Evolutionary conservation across 1,140 invertebrate genomes (phyloP).

Genomic region (Cephus cinctus): DNA sequence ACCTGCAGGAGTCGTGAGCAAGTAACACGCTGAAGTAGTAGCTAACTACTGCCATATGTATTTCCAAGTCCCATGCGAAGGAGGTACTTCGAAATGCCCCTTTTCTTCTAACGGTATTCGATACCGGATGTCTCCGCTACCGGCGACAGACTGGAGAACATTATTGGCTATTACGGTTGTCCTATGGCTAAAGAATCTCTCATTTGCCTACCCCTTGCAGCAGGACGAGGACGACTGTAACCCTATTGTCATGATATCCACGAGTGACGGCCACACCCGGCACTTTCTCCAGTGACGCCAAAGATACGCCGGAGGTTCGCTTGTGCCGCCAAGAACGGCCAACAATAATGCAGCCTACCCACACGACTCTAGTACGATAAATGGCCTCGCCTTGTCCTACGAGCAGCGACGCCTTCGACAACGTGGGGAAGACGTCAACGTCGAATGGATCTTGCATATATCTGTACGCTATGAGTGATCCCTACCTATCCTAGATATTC

Average conservation of each 20-base stretch:
- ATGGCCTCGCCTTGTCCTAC: not conserved
- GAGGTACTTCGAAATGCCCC: too few species aligned
- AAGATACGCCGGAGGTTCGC: not conserved
- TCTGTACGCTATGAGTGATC: not conserved
- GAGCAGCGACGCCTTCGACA: not conserved
- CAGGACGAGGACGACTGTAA: not conserved
- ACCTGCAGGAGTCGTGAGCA: too few species aligned
- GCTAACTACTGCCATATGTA: too few species aligned
- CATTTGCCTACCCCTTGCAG: not conserved
- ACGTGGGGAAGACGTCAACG: too few species aligned
- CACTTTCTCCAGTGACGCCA: not conserved
- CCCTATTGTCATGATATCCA: not conserved
- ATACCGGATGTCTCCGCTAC: constrained; percentile 10
- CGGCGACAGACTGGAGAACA: not conserved
- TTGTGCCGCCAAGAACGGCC: not conserved
- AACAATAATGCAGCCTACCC: not conserved
- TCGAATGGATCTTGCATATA: not conserved
- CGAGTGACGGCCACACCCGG: not conserved
- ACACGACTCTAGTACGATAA: not conserved
- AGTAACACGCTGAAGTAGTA: too few species aligned
- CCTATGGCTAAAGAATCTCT: not conserved
- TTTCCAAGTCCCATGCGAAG: too few species aligned
- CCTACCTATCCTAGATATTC: not conserved
- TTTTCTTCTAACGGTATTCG: constrained; percentile 1
- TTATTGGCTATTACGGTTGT: not conserved